These are phyloP conservation scores for Capromys pilorides DNA, from an alignment of 2,797 vertebrate genomes.

Conservation along the genomic window DNA sequence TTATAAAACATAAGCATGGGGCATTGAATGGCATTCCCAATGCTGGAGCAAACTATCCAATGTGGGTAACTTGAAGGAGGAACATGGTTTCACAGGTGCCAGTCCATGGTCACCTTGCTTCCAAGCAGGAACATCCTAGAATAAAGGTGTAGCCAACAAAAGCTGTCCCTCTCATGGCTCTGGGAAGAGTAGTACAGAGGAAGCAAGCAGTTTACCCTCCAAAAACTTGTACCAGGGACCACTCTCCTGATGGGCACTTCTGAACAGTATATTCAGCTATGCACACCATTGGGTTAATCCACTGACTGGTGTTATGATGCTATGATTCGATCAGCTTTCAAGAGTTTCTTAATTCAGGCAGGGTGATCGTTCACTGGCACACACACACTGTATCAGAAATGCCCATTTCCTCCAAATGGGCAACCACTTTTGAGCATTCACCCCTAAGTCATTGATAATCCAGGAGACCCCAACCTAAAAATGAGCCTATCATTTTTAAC, in stretches of 20 bases:
- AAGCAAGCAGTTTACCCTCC: neutral
- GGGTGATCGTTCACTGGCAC: neutral
- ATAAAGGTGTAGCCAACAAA: neutral
- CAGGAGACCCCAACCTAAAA: neutral
- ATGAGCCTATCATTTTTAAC: neutral
- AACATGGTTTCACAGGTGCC: neutral
- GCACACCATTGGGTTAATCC: neutral
- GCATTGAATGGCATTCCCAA: neutral
- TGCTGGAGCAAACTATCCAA: neutral
- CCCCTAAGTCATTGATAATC: neutral
- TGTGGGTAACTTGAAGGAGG: neutral
- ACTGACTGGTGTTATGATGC: neutral
- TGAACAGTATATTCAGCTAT: neutral
- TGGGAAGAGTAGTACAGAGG: neutral
- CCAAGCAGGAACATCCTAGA: neutral
- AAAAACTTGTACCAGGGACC: neutral
- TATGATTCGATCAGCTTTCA: neutral
- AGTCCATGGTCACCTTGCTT: neutral
- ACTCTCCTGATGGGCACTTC: neutral
- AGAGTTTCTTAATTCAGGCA: neutral
- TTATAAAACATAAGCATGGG: neutral
- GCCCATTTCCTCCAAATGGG: neutral
- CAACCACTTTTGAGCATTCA: neutral
- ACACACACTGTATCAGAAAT: neutral
- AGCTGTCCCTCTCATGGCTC: neutral